Percentiles rank a stretch among this genome's conserved stretches.
phyloP scores from a whole-genome alignment of 2,888 invertebrate species.

The Spialia ferax region DNA sequence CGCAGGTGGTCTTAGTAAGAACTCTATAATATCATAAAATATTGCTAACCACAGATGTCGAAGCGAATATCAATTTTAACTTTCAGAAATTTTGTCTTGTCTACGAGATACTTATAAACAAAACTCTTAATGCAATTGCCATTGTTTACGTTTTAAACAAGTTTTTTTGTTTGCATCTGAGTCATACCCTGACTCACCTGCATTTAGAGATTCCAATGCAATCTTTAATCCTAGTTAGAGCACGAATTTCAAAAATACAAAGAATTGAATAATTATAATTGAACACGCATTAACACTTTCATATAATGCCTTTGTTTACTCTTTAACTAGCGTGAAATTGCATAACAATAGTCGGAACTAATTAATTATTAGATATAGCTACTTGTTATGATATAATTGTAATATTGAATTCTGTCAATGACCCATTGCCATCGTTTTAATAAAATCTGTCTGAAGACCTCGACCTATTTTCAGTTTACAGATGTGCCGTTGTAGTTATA shows the following conservation, averaged over 20 bases:
- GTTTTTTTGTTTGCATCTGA: slow-evolving; percentile 15
- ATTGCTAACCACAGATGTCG: slow-evolving; percentile 25
- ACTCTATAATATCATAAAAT: slow-evolving; percentile 52
- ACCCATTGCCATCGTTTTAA: slow-evolving; percentile 29
- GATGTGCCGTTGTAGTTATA: slow-evolving; percentile 17
- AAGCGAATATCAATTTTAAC: slow-evolving; percentile 10
- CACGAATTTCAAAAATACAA: slow-evolving; percentile 21
- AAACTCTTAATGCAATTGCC: slow-evolving; percentile 9
- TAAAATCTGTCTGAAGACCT: slow-evolving; percentile 25
- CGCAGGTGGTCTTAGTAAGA: slow-evolving; percentile 70
- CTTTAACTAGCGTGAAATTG: slow-evolving; percentile 8
- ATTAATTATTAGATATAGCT: slow-evolving; percentile 4
- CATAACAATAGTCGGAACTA: slow-evolving; percentile 16
- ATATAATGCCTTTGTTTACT: neutral
- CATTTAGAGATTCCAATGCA: slow-evolving; percentile 21
- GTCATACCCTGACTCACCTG: slow-evolving; percentile 37
- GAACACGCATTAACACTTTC: neutral
- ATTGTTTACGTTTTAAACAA: neutral
- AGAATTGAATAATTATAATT: slow-evolving; percentile 2
- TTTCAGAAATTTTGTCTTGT: neutral
- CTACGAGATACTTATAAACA: neutral
- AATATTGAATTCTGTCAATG: slow-evolving; percentile 28
- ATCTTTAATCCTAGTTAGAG: slow-evolving; percentile 16
- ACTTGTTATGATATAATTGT: neutral
- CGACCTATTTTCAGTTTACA: slow-evolving; percentile 29